These are phyloP conservation scores for Phortica okadai DNA, from an alignment of 2,888 invertebrate species.

Conservation along the genomic window DNA sequence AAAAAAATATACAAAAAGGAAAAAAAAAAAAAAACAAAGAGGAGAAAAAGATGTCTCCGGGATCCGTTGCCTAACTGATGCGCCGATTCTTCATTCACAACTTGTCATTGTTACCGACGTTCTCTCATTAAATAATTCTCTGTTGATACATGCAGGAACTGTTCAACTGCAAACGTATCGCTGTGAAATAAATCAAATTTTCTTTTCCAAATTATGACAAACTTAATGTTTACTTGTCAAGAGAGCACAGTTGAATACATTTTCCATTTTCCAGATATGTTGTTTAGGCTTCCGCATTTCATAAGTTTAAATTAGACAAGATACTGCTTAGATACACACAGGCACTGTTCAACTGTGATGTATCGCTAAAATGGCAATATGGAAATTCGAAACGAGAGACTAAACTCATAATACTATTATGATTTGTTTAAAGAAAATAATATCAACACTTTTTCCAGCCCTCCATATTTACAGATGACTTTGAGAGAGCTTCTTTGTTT, in stretches of 20 bases:
- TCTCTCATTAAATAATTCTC: neutral
- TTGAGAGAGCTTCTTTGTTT: no score
- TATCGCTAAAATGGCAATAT: constrained; percentile 52
- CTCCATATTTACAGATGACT: no score
- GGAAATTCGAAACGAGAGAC: constrained; percentile 47
- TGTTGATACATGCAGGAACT: constrained; percentile 41
- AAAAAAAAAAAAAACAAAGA: neutral
- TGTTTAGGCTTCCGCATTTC: neutral
- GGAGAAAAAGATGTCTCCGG: neutral
- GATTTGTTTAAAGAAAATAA: no score
- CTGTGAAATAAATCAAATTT: constrained; percentile 18
- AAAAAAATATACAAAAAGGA: constrained; percentile 3
- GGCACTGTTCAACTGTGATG: constrained; percentile 56
- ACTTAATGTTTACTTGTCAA: constrained; percentile 7
- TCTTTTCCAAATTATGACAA: neutral
- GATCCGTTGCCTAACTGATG: neutral
- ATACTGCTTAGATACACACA: constrained; percentile 44
- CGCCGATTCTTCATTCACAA: neutral
- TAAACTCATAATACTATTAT: constrained; percentile 25
- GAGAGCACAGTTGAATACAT: neutral
- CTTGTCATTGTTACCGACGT: neutral
- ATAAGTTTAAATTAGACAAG: no score
- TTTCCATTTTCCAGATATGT: neutral
- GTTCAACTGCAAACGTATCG: constrained; percentile 48
- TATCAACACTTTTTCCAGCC: no score